Percentiles rank a stretch among this genome's conserved stretches.
Evolutionary conservation across 2,797 vertebrate genomes (phyloP).

Genomic region (Propithecus deckenii): DNA sequence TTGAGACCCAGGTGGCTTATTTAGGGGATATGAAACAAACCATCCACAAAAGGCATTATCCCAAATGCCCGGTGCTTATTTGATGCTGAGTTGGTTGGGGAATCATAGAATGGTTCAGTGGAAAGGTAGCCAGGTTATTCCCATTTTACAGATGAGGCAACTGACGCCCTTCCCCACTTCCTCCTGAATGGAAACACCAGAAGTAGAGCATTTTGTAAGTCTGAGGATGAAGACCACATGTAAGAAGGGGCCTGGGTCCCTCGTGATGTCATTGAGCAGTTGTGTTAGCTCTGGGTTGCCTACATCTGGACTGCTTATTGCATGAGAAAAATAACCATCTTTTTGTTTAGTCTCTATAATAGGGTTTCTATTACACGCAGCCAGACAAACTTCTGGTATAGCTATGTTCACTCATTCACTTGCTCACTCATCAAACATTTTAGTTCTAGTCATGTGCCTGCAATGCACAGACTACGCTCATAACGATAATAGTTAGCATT

Average conservation of each 20-base stretch:
- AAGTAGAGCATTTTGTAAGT: not conserved
- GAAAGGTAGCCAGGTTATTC: not conserved
- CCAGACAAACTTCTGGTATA: not conserved
- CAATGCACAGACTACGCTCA: too few species aligned
- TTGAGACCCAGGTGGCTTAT: not conserved
- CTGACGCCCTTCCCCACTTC: not conserved
- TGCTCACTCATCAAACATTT: not conserved
- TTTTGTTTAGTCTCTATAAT: not conserved
- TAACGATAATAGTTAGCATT: not conserved
- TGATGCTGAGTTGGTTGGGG: not conserved
- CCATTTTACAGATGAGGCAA: not conserved
- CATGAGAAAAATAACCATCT: not conserved
- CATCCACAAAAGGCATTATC: not conserved
- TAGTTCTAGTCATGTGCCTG: not conserved
- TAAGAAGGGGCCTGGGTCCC: not conserved
- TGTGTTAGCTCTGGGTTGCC: not conserved
- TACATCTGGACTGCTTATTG: not conserved
- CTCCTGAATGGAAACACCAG: not conserved
- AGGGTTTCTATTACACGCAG: not conserved
- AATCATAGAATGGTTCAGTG: not conserved
- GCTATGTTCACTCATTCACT: not conserved
- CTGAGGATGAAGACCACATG: not conserved
- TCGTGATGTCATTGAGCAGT: not conserved
- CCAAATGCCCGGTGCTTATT: not conserved
- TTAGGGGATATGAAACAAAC: not conserved